Percentiles rank a stretch among this genome's conserved stretches.
These are phyloP conservation scores for Chamaea fasciata DNA, from an alignment of 2,113 vertebrate species.

Conservation along the genomic window DNA sequence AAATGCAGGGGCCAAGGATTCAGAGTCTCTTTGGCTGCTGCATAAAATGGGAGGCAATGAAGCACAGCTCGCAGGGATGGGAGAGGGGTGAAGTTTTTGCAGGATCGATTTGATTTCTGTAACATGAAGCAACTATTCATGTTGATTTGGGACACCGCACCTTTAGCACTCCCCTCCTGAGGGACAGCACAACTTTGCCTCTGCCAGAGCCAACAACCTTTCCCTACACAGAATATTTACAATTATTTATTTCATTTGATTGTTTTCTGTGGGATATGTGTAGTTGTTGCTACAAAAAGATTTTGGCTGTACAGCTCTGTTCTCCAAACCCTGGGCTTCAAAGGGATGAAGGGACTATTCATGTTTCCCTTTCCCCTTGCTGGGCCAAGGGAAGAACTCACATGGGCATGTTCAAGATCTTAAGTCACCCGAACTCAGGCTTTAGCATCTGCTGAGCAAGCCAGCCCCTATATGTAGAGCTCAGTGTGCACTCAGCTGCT, in stretches of 20 bases:
- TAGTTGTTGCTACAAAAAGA: not conserved
- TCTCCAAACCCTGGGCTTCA: not conserved
- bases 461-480: not conserved
- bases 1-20: fast-evolving
- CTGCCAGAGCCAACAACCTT: not conserved
- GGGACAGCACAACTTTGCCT: not conserved
- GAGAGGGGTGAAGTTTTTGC: not conserved
- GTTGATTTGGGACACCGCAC: not conserved
- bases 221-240: not conserved
- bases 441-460: not conserved
- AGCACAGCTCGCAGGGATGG: not conserved
- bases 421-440: not conserved
- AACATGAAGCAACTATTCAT: not conserved
- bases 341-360: not conserved
- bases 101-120: not conserved
- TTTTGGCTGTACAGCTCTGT: not conserved
- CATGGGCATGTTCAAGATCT: not conserved
- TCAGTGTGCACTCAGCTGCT: not conserved
- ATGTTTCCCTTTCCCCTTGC: not conserved
- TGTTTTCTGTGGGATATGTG: not conserved
- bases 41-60: not conserved
- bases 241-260: not conserved
- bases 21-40: not conserved
- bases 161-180: fast-evolving
- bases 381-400: not conserved